phyloP scores from a whole-genome alignment of 2,888 invertebrate species.

The Liopterus haemorrhoidalis region DNA sequence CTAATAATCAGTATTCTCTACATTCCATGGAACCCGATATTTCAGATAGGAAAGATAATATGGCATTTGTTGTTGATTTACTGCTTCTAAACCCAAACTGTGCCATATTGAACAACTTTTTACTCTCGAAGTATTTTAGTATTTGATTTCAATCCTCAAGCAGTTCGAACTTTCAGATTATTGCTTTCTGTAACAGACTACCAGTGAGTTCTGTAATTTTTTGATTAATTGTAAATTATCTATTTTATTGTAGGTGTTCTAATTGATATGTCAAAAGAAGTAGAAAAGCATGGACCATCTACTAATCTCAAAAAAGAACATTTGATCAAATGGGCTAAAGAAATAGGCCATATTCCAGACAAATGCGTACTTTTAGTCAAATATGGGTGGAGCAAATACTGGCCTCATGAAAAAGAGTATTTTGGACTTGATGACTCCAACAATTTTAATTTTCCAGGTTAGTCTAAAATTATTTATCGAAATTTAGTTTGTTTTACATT shows the following conservation, averaged over 20 bases:
- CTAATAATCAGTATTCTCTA: too few relatives aligned
- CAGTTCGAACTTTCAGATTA: too few relatives aligned
- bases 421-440: conserved; percentile 40
- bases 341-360: conserved; percentile 37
- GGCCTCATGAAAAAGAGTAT: conserved; percentile 44
- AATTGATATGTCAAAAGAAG: conserved; percentile 37
- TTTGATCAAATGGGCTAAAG: conserved; percentile 43
- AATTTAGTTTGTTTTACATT: too few relatives aligned
- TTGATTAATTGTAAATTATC: background rate
- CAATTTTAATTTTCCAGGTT: conserved; percentile 41
- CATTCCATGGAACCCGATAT: too few relatives aligned
- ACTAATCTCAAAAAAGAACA: conserved; percentile 38
- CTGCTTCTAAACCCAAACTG: too few relatives aligned
- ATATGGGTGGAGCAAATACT: conserved; percentile 53
- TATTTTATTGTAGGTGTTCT: conserved; percentile 34
- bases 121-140: too few relatives aligned
- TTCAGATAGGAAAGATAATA: too few relatives aligned
- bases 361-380: conserved; percentile 46
- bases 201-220: background rate
- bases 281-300: conserved; percentile 28
- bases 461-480: too few relatives aligned
- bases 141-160: too few relatives aligned
- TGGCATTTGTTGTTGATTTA: too few relatives aligned
- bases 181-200: background rate
- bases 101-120: too few relatives aligned